phyloP scores from a whole-genome alignment of 2,113 vertebrate species.

The Oryzias curvinotus region DNA sequence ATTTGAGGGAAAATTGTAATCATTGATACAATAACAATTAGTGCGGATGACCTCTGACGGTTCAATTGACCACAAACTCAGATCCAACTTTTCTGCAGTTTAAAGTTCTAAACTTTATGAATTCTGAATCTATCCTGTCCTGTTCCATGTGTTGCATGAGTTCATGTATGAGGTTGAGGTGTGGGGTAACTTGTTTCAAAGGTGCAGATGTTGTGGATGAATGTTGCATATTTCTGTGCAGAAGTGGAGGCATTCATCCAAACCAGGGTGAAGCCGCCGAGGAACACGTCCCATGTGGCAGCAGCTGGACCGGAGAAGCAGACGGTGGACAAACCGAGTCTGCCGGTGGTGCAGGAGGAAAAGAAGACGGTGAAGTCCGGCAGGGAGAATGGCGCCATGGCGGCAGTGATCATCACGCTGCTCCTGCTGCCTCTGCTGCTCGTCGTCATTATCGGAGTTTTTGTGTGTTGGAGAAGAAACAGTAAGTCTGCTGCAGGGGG shows the following conservation, averaged over 20 bases:
- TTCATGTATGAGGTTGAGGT: neutral
- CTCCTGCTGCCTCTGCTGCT: constrained; percentile 86
- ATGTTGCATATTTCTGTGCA: constrained; percentile 52
- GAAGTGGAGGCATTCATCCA: constrained; percentile 84
- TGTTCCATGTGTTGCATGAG: too few species aligned
- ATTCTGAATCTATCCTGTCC: too few species aligned
- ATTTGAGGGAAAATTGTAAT: too few species aligned
- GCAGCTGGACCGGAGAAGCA: constrained; percentile 52
- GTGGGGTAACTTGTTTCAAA: neutral
- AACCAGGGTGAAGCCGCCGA: constrained; percentile 79
- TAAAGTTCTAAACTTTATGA: too few species aligned
- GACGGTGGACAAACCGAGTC: constrained; percentile 2
- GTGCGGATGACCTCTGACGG: too few species aligned
- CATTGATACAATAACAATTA: too few species aligned
- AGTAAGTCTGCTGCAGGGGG: constrained; percentile 79
- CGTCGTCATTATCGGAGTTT: constrained; percentile 82
- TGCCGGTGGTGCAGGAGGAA: constrained; percentile 22
- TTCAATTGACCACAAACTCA: too few species aligned
- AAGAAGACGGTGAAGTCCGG: constrained; percentile 70
- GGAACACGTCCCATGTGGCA: constrained; percentile 65
- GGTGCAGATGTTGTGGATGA: neutral
- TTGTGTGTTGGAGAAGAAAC: constrained; percentile 89
- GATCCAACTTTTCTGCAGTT: too few species aligned
- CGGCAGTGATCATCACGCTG: constrained; percentile 86
- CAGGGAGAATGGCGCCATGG: constrained; percentile 75